These are phyloP conservation scores for Phrynocephalus guinanensis DNA, from an alignment of 2,797 vertebrate species.

Conservation along the genomic window DNA sequence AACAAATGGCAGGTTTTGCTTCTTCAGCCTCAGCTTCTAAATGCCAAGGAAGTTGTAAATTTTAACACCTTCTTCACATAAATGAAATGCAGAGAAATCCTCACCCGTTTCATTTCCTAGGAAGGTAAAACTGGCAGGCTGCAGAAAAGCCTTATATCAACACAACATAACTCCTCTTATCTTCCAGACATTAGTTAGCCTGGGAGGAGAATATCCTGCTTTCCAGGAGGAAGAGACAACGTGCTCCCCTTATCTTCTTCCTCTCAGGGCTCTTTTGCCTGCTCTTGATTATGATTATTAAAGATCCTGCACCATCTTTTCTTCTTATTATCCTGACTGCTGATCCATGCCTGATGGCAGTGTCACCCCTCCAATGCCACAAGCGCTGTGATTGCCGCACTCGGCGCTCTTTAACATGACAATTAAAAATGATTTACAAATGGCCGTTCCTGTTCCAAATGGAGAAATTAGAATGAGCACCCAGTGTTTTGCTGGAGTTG, in stretches of 20 bases:
- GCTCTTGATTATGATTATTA: conserved; percentile 54
- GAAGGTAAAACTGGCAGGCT: background rate
- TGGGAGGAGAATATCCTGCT: conserved; percentile 12
- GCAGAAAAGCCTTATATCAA: background rate
- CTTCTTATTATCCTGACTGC: conserved; percentile 69
- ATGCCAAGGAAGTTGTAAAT: background rate
- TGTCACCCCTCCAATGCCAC: conserved; percentile 67
- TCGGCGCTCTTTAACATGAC: conserved; percentile 72
- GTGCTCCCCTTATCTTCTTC: conserved; percentile 21
- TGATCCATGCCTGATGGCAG: conserved; percentile 70
- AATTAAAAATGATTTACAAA: conserved; percentile 80
- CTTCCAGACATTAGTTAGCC: background rate
- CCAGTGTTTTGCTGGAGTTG: conserved; percentile 8
- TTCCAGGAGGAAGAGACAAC: conserved; percentile 30
- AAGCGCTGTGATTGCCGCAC: conserved; percentile 61
- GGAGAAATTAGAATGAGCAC: conserved; percentile 54
- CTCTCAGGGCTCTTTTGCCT: conserved; percentile 61
- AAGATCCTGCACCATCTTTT: conserved; percentile 65
- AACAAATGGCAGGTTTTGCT: background rate
- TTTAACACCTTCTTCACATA: background rate
- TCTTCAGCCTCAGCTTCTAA: background rate
- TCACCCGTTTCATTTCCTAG: background rate
- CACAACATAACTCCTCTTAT: background rate
- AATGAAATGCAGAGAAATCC: background rate
- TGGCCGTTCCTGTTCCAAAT: conserved; percentile 45